These are phyloP conservation scores for Gasterosteus aculeatus DNA, from an alignment of 2,113 vertebrate genomes.

Conservation along the genomic window DNA sequence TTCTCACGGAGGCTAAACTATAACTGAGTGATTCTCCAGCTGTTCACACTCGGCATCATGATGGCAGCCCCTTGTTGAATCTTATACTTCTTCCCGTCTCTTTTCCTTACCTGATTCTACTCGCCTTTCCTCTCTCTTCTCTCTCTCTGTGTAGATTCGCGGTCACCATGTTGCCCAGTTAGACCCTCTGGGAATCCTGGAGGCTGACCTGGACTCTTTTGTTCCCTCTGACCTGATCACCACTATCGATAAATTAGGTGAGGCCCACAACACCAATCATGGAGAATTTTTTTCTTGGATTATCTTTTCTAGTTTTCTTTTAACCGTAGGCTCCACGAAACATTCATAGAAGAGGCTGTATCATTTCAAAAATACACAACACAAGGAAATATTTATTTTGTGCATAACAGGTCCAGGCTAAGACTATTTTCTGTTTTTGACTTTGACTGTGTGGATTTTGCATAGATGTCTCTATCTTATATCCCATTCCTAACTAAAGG, in stretches of 20 bases:
- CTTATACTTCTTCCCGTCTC: conserved; percentile 5
- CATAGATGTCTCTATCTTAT: not conserved
- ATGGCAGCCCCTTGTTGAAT: not conserved
- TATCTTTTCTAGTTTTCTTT: not conserved
- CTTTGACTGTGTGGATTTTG: conserved; percentile 8
- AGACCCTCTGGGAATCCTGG: conserved; percentile 75
- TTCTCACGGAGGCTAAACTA: conserved; percentile 40
- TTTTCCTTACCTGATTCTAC: not conserved
- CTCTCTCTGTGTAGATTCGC: conserved; percentile 56
- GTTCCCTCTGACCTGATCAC: conserved; percentile 79
- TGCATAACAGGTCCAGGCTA: not conserved
- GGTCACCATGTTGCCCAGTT: conserved; percentile 77
- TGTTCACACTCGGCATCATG: conserved; percentile 41
- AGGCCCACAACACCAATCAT: conserved; percentile 2
- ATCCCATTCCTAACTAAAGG: not conserved
- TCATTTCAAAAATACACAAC: not conserved
- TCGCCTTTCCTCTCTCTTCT: not conserved
- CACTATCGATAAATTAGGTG: conserved; percentile 78
- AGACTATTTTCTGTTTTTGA: not conserved
- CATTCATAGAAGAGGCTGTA: not conserved
- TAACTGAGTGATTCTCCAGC: conserved; percentile 45
- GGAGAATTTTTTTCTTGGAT: not conserved
- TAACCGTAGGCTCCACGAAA: not conserved
- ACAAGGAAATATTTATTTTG: not conserved
- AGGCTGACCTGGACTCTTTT: conserved; percentile 74